A percentile compares a stretch with the other conserved stretches of the same genome.
phyloP scores from a whole-genome alignment of 2,113 vertebrate genomes.

The Ageneiosus marmoratus region DNA sequence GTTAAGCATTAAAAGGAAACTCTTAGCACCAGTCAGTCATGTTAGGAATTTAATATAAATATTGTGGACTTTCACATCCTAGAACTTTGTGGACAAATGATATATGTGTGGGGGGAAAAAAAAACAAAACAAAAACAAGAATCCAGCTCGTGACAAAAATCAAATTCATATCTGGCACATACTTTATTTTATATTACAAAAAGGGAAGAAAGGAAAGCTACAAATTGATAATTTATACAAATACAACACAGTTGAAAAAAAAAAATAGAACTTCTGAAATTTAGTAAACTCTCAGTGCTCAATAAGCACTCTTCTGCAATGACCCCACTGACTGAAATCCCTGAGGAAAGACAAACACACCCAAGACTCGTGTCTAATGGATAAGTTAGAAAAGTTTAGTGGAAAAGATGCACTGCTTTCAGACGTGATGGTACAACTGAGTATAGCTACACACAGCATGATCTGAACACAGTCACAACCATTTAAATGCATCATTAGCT shows the following conservation, averaged over 20 bases:
- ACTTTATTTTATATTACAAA: constrained; percentile 81
- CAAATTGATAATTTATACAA: constrained; percentile 99
- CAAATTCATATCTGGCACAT: constrained; percentile 83
- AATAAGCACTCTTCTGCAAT: constrained; percentile 85
- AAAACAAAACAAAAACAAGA: constrained; percentile 76
- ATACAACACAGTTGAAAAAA: constrained; percentile 91
- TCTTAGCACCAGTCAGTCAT: background rate
- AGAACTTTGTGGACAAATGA: background rate
- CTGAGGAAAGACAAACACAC: constrained; percentile 90
- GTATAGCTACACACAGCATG: constrained; percentile 58
- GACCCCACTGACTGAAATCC: constrained; percentile 86
- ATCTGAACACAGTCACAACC: constrained; percentile 37
- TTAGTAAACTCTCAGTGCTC: constrained; percentile 91
- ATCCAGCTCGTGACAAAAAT: constrained; percentile 69
- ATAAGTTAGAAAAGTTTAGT: background rate
- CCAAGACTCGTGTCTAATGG: constrained; percentile 58
- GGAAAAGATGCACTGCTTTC: constrained; percentile 15
- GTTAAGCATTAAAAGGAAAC: background rate
- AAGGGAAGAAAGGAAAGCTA: constrained; percentile 81
- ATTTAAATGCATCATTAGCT: constrained; percentile 10
- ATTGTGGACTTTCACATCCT: too few species aligned
- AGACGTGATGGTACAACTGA: constrained; percentile 38
- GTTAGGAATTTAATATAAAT: background rate
- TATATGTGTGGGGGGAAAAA: constrained; percentile 27
- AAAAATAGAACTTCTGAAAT: constrained; percentile 92